Evolutionary conservation across 2,888 invertebrate species (phyloP).

Genomic region (Trissoscelio sp.): DNA sequence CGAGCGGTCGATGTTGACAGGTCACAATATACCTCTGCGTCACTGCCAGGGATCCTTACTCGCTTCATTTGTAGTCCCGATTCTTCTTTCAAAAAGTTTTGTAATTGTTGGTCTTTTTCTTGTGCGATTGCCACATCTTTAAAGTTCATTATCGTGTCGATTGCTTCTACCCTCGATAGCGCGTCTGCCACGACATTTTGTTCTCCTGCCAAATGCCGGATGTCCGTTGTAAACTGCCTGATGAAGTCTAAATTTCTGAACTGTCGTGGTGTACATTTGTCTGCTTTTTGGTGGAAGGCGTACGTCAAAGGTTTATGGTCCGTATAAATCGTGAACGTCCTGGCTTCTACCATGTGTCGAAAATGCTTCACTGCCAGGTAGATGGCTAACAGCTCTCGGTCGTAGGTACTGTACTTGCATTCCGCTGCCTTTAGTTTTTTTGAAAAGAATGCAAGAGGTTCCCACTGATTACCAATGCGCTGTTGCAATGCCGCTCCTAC

Average conservation of each 20-base stretch:
- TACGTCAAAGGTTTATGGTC: conserved; percentile 45
- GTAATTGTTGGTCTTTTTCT: too few relatives aligned
- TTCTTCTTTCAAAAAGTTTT: too few relatives aligned
- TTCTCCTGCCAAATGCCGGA: conserved; percentile 44
- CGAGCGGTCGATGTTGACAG: background rate
- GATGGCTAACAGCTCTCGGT: conserved; percentile 34
- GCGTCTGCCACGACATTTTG: conserved; percentile 7
- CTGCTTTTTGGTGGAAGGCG: conserved; percentile 33
- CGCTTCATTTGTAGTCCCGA: too few relatives aligned
- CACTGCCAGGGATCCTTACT: too few relatives aligned
- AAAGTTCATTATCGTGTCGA: too few relatives aligned
- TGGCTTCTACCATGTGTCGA: conserved; percentile 38
- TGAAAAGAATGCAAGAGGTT: conserved; percentile 47
- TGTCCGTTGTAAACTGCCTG: conserved; percentile 1
- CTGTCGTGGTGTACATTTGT: conserved; percentile 51
- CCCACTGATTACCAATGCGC: too few relatives aligned
- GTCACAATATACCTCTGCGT: background rate
- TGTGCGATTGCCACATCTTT: too few relatives aligned
- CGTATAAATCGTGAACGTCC: conserved; percentile 23
- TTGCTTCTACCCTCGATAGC: too few relatives aligned
- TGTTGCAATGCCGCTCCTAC: too few relatives aligned
- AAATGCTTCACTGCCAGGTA: conserved; percentile 43
- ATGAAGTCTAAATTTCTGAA: background rate
- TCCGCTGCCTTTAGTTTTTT: conserved; percentile 25
- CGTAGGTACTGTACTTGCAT: conserved; percentile 11